A percentile compares a stretch with the other conserved stretches of the same genome.
Evolutionary conservation across 2,113 vertebrate genomes (phyloP).

Genomic region (Proteles cristata): DNA sequence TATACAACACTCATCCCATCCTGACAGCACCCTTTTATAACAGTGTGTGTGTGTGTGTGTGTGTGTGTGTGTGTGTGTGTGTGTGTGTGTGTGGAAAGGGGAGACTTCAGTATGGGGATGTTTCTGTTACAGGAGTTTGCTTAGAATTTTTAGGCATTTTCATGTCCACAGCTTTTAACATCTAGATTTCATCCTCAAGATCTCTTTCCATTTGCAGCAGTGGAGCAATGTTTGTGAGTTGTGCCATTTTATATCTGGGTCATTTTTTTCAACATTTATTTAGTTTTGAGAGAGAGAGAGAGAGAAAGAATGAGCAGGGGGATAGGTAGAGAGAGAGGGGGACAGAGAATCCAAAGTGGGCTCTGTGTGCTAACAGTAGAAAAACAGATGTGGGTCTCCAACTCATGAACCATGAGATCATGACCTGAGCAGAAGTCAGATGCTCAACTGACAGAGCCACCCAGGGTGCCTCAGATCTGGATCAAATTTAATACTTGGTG

Average conservation of each 20-base stretch:
- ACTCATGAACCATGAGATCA: too few species aligned
- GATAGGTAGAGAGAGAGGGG: too few species aligned
- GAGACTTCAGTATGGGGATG: not conserved
- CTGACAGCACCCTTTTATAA: not conserved
- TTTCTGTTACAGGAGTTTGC: not conserved
- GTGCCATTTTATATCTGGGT: not conserved
- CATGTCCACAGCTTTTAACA: conserved; percentile 16
- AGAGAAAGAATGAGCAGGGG: too few species aligned
- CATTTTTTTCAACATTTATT: too few species aligned
- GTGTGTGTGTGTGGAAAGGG: not conserved
- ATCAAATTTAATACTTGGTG: conserved; percentile 4
- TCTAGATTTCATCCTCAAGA: conserved; percentile 26
- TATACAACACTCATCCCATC: not conserved
- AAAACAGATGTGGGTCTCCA: too few species aligned
- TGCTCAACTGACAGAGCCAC: too few species aligned
- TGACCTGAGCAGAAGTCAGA: too few species aligned
- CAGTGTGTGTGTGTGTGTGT: not conserved
- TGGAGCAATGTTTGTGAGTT: not conserved
- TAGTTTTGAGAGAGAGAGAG: too few species aligned
- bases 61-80: too few species aligned
- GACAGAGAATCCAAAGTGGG: too few species aligned
- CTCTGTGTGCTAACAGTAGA: too few species aligned
- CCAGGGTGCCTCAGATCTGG: not conserved
- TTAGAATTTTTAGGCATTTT: not conserved
- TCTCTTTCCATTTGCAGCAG: conserved; percentile 15